phyloP scores from a whole-genome alignment of 2,888 invertebrate genomes.

The Toxonevra muliebris region DNA sequence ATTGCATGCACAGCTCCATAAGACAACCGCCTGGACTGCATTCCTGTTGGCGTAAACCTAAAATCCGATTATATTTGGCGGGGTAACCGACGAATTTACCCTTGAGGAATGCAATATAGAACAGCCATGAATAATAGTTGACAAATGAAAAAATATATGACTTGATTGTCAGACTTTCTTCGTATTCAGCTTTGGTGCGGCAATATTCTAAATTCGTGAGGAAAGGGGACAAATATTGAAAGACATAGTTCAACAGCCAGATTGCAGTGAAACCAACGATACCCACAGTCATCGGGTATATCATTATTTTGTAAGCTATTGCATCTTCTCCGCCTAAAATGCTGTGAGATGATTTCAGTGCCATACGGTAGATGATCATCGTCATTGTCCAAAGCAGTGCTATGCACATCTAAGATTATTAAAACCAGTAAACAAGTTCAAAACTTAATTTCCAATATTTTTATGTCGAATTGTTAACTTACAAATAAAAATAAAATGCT shows the following conservation, averaged over 20 bases:
- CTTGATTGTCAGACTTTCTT: slow-evolving; percentile 84
- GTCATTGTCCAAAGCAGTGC: slow-evolving; percentile 79
- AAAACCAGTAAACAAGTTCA: too few species aligned
- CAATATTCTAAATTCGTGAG: slow-evolving; percentile 78
- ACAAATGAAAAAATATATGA: slow-evolving; percentile 88
- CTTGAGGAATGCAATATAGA: slow-evolving; percentile 83
- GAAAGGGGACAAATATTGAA: slow-evolving; percentile 71
- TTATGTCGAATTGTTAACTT: slow-evolving; percentile 39
- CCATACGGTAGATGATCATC: slow-evolving; percentile 79
- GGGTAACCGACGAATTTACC: slow-evolving; percentile 83
- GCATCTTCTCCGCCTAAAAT: slow-evolving; percentile 66
- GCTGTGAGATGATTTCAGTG: slow-evolving; percentile 69
- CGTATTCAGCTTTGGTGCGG: slow-evolving; percentile 84
- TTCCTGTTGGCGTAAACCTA: slow-evolving; percentile 76
- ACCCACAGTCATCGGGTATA: slow-evolving; percentile 79
- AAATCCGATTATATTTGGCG: slow-evolving; percentile 76
- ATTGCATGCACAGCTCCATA: slow-evolving; percentile 84
- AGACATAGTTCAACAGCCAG: slow-evolving; percentile 75
- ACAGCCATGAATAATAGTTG: slow-evolving; percentile 87
- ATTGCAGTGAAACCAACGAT: slow-evolving; percentile 80
- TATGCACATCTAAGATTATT: slow-evolving; percentile 68
- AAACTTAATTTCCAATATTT: too few species aligned
- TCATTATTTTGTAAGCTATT: slow-evolving; percentile 71
- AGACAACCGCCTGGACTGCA: slow-evolving; percentile 86
- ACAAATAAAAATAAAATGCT: slow-evolving; percentile 68